Conservation (phyloP, 1,140 invertebrate genomes). For the Lethocerus indicus region DNA sequence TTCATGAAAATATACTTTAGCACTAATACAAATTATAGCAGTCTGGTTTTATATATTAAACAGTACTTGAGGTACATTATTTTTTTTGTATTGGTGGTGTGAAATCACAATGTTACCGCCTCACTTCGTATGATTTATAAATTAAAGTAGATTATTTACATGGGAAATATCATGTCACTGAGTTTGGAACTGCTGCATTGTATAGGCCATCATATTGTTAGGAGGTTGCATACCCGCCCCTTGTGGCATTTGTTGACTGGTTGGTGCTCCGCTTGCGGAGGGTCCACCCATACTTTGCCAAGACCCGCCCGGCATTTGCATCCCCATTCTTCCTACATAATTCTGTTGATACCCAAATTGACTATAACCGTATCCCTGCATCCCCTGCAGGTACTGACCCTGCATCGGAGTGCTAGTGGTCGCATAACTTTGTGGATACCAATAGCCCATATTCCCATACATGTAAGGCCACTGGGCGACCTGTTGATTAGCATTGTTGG, state of each 20-base stretch:
- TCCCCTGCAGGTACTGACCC: conserved; percentile 6
- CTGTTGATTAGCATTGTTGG: conserved; percentile 4
- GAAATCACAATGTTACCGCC: too few species aligned
- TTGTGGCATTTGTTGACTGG: conserved; percentile 1
- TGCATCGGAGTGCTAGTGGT: conserved; percentile 4
- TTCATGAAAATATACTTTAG: too few species aligned
- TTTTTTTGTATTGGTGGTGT: too few species aligned
- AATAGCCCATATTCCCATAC: conserved; percentile 12
- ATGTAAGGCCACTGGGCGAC: conserved; percentile 7
- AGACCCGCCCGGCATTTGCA: conserved; percentile 3
- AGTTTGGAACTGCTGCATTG: conserved; percentile 2
- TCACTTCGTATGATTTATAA: too few species aligned
- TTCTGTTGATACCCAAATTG: conserved; percentile 9
- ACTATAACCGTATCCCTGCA: neutral
- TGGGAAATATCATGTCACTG: neutral
- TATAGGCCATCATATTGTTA: conserved; percentile 3
- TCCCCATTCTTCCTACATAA: conserved; percentile 5
- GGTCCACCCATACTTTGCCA: conserved; percentile 35
- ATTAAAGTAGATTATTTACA: too few species aligned
- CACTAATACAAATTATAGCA: too few species aligned
- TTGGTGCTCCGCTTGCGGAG: conserved; percentile 6
- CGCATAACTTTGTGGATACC: conserved; percentile 9
- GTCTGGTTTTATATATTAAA: too few species aligned
- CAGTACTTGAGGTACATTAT: too few species aligned
- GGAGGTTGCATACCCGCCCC: conserved; percentile 1